Evolutionary conservation across 1,140 invertebrate genomes (phyloP), one percentile per base, ranked within the genome.

Genomic region (Dermatophagoides farinae): DNA sequence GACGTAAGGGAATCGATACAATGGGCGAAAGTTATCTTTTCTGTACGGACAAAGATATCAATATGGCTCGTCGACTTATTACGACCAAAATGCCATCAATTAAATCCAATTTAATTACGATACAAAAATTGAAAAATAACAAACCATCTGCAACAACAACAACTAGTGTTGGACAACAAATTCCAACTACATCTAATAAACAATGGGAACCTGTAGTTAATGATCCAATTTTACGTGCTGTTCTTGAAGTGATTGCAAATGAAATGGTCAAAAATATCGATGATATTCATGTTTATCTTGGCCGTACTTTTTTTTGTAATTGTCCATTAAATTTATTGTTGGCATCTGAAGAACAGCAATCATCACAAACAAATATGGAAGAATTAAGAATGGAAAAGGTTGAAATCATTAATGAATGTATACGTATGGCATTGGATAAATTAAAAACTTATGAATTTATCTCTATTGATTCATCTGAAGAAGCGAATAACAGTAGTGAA

Each of bases 1-100:
- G 93, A 1, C 79, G 93, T 67, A 95, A 90, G 75, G 92, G 93
- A n/a, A 84, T 84, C 70, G 80, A 82, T 65, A 72, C 70, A 11
- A 66, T 70, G 66, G 76, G 76, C 73, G 91, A 97, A 76, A 92
- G 89, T 71, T 85, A 95, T 67, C 72, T 97, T 31, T 79, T 97
- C 22, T 95, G 90, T 71, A 83, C 83, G 63, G 74, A 78, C 43
- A 79, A 74, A 63, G 87, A 93, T 69, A 79, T 77, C 61, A 72
- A 8, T 74, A 50, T 75, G 79, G 61, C 88, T 82, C 0, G 72
- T 78, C 65, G 74, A 77, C 10, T 97, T 57, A 75, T 93, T 60
- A 74, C 74, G 47, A 76, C 81, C 23, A 67, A 77, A 38, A 72
- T 93, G 41, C 74, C 81, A 53, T 79, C 86, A 25, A 84, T 95